Base-by-base conservation (phyloP, 2,888 invertebrate genomes). In the Pristionchus entomophagus region DNA sequence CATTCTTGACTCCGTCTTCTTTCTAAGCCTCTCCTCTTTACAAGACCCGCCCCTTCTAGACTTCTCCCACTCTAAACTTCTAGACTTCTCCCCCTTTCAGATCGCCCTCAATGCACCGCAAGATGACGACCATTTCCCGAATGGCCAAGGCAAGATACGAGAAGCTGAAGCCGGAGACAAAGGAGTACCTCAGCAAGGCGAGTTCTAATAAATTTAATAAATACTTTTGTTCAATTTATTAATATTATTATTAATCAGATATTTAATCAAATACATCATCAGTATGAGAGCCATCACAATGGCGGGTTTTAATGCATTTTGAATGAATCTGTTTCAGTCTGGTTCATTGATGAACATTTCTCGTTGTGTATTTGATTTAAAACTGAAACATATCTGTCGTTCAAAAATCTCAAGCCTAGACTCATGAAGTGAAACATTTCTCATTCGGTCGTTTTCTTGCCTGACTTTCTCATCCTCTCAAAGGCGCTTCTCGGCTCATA, bases 51-150 rank as follows among this genome's bases (percentile, higher is more conserved):
- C 69, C 69, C 69, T 65, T 65, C 38, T 19, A 12, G 59, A 26
- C 59, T 29, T 26, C 29, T 29, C 17, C 17, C 10, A n/a, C n/a
- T 10, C 29, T 14, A 62, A 62, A 17, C 62, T 62, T n/a, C n/a
- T n/a, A n/a, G n/a, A n/a, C n/a, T n/a, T n/a, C 62, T 5, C 35
- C 10, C 62, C 62, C 69, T 8, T 35, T 2, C 32, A 80, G 78
- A 14, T 80, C 78, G 29, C 78, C 78, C 17, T 80, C 78, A 32
- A 80, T 80, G 78, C 51, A 80, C 51, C 78, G 78, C 10, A 80
- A 80, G 51, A 51, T 41, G 41, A 1, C 51, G 51, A n/a, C 29
- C 19, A 51, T 80, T 49, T 49, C 78, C 29, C 78, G 78, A 29
- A 80, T 80, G 78, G 78, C 78, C 17, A n/a, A n/a, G 0, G 32